Evolutionary conservation across 2,888 invertebrate species (phyloP).

Genomic region (Eilema caniola): DNA sequence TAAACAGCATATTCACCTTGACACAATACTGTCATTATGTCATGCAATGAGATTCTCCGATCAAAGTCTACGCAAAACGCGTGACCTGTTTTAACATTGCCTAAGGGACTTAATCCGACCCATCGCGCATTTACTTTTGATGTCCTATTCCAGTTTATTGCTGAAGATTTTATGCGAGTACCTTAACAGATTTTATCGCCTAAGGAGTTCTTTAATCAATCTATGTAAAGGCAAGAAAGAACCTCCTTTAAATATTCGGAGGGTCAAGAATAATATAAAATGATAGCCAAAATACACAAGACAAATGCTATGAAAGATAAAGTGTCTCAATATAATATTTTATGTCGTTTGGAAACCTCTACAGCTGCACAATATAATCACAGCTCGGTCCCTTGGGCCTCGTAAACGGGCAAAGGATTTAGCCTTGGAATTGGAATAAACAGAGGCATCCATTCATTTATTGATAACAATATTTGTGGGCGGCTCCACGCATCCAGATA

Average conservation of each 20-base stretch:
- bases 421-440: neutral
- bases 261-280: neutral
- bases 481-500: neutral
- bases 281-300: neutral
- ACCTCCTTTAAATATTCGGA: neutral
- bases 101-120: slow-evolving; percentile 18
- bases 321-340: slow-evolving; percentile 2
- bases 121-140: slow-evolving; percentile 23
- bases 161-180: slow-evolving; percentile 13
- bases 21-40: neutral
- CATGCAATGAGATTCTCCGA: neutral
- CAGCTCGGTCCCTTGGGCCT: slow-evolving; percentile 10
- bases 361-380: neutral
- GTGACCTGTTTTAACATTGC: neutral
- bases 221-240: neutral
- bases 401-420: slow-evolving; percentile 14
- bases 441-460: slow-evolving; percentile 1
- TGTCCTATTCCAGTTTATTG: slow-evolving; percentile 27
- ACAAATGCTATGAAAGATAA: neutral
- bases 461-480: slow-evolving; percentile 1
- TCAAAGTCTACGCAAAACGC: neutral
- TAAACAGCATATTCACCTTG: neutral
- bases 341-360: slow-evolving; percentile 6
- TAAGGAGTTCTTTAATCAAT: slow-evolving; percentile 9
- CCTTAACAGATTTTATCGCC: slow-evolving; percentile 24